phyloP scores from a whole-genome alignment of 2,113 vertebrate genomes.

The Brachionichthys hirsutus region DNA sequence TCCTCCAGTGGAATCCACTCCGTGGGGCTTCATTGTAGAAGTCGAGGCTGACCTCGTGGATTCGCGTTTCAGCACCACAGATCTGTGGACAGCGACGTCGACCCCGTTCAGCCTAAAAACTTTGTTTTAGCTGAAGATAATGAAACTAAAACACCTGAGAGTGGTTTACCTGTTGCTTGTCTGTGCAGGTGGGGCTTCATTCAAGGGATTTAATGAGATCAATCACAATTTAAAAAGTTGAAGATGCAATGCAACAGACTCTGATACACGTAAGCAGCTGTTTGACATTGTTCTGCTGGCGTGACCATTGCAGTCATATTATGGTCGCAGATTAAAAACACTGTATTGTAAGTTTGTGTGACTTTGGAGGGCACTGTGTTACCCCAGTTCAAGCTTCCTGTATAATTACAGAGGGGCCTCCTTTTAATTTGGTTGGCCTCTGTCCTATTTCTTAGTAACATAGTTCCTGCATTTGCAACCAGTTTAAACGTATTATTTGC shows the following conservation, averaged over 20 bases:
- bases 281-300: too few relatives aligned
- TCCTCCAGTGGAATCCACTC: slow-evolving; percentile 2
- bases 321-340: too few relatives aligned
- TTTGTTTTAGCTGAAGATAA: neutral
- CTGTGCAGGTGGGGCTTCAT: slow-evolving; percentile 22
- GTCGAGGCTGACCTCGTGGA: neutral
- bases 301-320: too few relatives aligned
- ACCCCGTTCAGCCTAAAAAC: slow-evolving; percentile 4
- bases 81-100: slow-evolving; percentile 28
- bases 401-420: slow-evolving; percentile 8
- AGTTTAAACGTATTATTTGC: too few relatives aligned
- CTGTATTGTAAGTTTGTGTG: neutral
- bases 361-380: neutral
- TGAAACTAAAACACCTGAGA: neutral
- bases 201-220: neutral
- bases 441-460: neutral
- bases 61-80: slow-evolving; percentile 43
- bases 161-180: slow-evolving; percentile 62
- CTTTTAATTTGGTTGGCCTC: neutral
- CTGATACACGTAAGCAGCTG: too few relatives aligned
- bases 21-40: too few relatives aligned
- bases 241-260: neutral
- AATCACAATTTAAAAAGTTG: neutral
- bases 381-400: neutral
- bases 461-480: neutral